These are phyloP conservation scores for Gallinago nigripennis DNA, from an alignment of 2,797 vertebrate genomes.

Conservation along the genomic window DNA sequence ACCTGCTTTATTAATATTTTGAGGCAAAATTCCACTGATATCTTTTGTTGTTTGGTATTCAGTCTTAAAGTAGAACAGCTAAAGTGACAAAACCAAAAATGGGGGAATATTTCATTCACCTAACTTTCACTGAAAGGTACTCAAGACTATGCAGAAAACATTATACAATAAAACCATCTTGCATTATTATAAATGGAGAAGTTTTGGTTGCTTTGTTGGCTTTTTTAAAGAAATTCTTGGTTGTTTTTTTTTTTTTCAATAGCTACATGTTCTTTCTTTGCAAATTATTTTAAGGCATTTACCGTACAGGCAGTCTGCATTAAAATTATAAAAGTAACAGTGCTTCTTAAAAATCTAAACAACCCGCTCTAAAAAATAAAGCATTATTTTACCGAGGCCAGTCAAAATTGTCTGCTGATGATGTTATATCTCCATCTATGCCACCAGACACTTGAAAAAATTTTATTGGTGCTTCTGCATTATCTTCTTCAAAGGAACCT, in stretches of 20 bases:
- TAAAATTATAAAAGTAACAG: neutral
- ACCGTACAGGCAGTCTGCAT: neutral
- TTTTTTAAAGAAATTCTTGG: neutral
- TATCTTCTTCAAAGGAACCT: conserved; percentile 92
- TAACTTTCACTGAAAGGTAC: neutral
- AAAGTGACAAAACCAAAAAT: neutral
- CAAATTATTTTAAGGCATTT: neutral
- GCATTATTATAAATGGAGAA: neutral
- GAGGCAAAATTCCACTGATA: neutral
- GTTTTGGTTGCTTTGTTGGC: fast-evolving
- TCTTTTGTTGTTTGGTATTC: neutral
- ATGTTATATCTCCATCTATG: conserved; percentile 88
- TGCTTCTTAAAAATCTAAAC: neutral
- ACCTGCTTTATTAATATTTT: neutral
- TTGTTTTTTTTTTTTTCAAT: neutral
- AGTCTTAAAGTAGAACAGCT: neutral
- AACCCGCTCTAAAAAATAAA: neutral
- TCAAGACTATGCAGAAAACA: neutral
- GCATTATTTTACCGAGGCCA: conserved; percentile 88
- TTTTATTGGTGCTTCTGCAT: conserved; percentile 75
- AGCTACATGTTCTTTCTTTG: neutral
- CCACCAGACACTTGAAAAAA: conserved; percentile 92
- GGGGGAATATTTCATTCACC: neutral
- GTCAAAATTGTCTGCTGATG: conserved; percentile 95
- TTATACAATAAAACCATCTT: neutral